Evolutionary conservation across 2,113 vertebrate genomes (phyloP).

Genomic region (Tinamus guttatus): DNA sequence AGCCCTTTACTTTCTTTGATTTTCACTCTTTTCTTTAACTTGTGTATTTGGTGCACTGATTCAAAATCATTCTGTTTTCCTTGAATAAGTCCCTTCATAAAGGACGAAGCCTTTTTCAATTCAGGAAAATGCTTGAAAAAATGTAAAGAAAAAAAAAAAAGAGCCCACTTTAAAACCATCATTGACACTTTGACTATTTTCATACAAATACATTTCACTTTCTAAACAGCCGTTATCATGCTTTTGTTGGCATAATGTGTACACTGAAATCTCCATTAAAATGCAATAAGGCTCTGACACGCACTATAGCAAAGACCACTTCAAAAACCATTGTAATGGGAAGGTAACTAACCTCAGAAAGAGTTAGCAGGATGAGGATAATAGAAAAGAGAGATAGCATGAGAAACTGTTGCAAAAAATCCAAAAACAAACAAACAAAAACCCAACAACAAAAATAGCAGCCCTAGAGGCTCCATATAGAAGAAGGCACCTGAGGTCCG

Average conservation of each 20-base stretch:
- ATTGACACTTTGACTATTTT: neutral
- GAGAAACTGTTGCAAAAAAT: neutral
- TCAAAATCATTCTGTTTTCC: constrained; percentile 32
- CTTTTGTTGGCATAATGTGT: neutral
- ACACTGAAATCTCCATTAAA: neutral
- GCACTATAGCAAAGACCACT: neutral
- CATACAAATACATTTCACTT: neutral
- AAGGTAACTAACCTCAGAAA: neutral
- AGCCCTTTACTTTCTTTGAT: constrained; percentile 20
- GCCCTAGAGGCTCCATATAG: neutral
- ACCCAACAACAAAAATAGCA: neutral
- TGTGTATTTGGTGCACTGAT: neutral
- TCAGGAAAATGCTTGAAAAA: neutral
- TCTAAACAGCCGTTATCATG: neutral
- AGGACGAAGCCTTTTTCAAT: neutral
- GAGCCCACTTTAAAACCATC: neutral
- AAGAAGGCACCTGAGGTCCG: neutral
- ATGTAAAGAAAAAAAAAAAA: fast-evolving
- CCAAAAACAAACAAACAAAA: no score
- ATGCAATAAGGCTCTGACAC: neutral
- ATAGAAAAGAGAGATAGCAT: neutral
- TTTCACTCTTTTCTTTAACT: neutral
- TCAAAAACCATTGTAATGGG: neutral
- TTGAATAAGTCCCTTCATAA: neutral
- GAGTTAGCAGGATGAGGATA: neutral